Evolutionary conservation across 1,140 invertebrate genomes (phyloP), one percentile per base, ranked within the genome.

Genomic region (Penaeus chinensis): DNA sequence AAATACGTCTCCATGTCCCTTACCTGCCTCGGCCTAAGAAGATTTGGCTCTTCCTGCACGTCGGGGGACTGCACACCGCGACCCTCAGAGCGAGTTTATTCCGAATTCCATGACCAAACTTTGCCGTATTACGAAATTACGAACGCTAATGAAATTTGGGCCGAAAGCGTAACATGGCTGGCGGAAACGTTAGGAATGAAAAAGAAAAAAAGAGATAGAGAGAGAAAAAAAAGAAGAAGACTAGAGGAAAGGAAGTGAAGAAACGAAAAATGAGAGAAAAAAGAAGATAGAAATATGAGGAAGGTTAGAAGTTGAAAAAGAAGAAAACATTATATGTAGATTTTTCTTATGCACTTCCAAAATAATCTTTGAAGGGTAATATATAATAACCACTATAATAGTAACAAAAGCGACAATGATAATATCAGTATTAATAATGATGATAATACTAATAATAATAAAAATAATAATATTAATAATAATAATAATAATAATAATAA

Each of bases 81-180:
- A 79, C 82, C 80, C 42, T 69, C 32, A 71, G 80, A 62, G 27
- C 79, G 81, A 82, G 79, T 87, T 82, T 76, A 82, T 47, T 80
- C 80, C 66, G 77, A 87, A 87, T 87, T 82, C 60, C 66, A 20
- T 37, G 78, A 22, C 85, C 85, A 87, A 87, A 87, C 66, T 87
- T 54, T 87, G 79, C 65, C 69, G 85, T 87, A 87, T 87, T 87
- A 87, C 85, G 66, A 76, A 87, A 87, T 87, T 87, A 87, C 85
- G 66, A 76, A 87, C 80, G 71, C 85, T 87, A 87, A 87, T 82
- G 85, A 87, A 78, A 87, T 87, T 87, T 87, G 79, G 85, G 82
- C 42, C 65, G 42, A 63, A 74, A 19, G 54, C 54, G 54, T 54
- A 11, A 54, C 54, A 13, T 54, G 54, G 11, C 5, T 54, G 54